phyloP scores from a whole-genome alignment of 2,888 invertebrate species.

The Sialis lutaria region DNA sequence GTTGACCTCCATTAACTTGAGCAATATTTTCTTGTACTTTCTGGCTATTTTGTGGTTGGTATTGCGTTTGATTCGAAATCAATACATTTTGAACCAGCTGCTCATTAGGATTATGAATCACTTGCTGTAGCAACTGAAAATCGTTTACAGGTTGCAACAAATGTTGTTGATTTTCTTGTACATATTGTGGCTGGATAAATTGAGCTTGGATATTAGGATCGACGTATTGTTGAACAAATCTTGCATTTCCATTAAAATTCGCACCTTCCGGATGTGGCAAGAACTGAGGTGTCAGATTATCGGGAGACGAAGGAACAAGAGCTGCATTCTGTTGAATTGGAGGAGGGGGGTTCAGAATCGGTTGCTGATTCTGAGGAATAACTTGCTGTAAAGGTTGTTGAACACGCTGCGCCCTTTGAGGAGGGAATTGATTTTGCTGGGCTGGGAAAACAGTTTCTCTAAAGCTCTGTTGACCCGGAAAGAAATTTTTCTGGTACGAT shows the following conservation, averaged over 20 bases:
- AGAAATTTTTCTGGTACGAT: constrained; percentile 3
- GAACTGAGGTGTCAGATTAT: constrained; percentile 19
- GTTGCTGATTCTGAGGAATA: constrained; percentile 9
- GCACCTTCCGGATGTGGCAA: constrained; percentile 16
- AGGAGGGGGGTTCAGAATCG: constrained; percentile 9
- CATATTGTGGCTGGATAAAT: constrained; percentile 6
- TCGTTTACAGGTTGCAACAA: constrained; percentile 6
- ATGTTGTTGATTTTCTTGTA: constrained; percentile 10
- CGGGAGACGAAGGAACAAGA: constrained; percentile 13
- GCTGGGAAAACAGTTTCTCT: constrained; percentile 13
- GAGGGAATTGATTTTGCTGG: constrained; percentile 6
- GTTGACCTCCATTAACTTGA: constrained; percentile 1
- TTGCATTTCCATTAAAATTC: constrained; percentile 14
- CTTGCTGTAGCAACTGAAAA: constrained; percentile 4
- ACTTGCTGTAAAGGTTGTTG: constrained; percentile 12
- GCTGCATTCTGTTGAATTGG: constrained; percentile 17
- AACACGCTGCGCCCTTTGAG: constrained; percentile 8
- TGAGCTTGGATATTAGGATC: constrained; percentile 12
- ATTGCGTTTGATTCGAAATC: constrained; percentile 9
- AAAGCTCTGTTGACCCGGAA: constrained; percentile 2
- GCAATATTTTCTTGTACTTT: not conserved
- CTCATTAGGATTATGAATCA: constrained; percentile 1
- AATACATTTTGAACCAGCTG: constrained; percentile 2
- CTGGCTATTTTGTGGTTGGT: constrained; percentile 4
- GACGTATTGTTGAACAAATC: constrained; percentile 15